A percentile compares a stretch with the other conserved stretches of the same genome.
These are phyloP conservation scores for Diarsia brunnea DNA, from an alignment of 2,888 invertebrate genomes.

Conservation along the genomic window DNA sequence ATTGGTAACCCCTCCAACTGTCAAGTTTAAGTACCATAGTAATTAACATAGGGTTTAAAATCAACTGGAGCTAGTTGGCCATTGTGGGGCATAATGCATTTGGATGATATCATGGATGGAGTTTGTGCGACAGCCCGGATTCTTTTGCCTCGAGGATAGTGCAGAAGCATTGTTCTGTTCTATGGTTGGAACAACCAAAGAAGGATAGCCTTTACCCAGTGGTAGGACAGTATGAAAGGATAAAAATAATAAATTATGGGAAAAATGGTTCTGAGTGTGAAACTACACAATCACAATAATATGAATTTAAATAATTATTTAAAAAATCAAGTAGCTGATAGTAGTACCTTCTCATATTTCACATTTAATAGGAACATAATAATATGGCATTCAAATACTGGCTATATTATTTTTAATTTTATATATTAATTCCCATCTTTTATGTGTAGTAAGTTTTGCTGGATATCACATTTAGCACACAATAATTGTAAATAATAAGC, in stretches of 20 bases:
- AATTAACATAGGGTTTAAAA: neutral
- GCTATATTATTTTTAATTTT: neutral
- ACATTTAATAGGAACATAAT: neutral
- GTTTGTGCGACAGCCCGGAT: neutral
- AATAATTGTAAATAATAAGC: neutral
- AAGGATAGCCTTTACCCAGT: neutral
- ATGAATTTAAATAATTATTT: neutral
- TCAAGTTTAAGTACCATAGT: neutral
- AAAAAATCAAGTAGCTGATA: neutral
- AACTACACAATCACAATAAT: conserved; percentile 10
- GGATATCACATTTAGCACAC: neutral
- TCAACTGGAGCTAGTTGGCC: too few relatives aligned
- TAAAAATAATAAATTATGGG: neutral
- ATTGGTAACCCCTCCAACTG: neutral
- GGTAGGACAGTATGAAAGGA: neutral
- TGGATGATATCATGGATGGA: neutral
- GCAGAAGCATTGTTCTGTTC: neutral
- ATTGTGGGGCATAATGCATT: too few relatives aligned
- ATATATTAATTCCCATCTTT: neutral
- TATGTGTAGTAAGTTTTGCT: neutral
- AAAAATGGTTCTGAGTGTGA: neutral
- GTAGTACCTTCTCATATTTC: neutral
- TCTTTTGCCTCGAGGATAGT: neutral
- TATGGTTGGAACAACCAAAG: neutral
- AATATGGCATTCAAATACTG: neutral